phyloP scores from a whole-genome alignment of 2,113 vertebrate species.

The Nyctibius bracteatus region DNA sequence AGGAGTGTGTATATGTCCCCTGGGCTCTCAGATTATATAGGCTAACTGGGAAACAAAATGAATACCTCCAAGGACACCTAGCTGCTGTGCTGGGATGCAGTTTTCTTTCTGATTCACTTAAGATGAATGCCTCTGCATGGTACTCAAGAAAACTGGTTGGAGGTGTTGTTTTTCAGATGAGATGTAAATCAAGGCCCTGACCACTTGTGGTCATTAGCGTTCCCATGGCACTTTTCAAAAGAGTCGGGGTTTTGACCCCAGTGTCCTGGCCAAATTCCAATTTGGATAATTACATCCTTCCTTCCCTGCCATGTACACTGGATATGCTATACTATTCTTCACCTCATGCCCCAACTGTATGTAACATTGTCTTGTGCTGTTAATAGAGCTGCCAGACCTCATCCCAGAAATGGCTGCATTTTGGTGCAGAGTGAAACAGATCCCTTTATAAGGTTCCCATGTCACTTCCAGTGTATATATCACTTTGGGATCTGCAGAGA shows the following conservation, averaged over 20 bases:
- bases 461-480: neutral
- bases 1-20: neutral
- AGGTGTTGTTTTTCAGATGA: neutral
- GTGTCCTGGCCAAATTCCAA: neutral
- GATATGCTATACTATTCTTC: neutral
- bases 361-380: neutral
- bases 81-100: neutral
- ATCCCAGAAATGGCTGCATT: neutral
- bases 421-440: neutral
- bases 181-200: neutral
- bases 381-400: neutral
- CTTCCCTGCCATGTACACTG: neutral
- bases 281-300: neutral
- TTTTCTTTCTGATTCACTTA: neutral
- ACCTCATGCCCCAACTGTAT: neutral
- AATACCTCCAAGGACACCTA: neutral
- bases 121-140: neutral
- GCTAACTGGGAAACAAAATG: neutral
- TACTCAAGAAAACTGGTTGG: neutral
- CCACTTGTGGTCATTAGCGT: neutral
- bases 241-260: neutral
- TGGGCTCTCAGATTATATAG: neutral
- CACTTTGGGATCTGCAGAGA: neutral
- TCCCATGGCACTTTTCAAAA: neutral
- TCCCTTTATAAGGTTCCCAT: neutral